Evolutionary conservation across 2,888 invertebrate genomes (phyloP).

Genomic region (Pimpla rufipes): DNA sequence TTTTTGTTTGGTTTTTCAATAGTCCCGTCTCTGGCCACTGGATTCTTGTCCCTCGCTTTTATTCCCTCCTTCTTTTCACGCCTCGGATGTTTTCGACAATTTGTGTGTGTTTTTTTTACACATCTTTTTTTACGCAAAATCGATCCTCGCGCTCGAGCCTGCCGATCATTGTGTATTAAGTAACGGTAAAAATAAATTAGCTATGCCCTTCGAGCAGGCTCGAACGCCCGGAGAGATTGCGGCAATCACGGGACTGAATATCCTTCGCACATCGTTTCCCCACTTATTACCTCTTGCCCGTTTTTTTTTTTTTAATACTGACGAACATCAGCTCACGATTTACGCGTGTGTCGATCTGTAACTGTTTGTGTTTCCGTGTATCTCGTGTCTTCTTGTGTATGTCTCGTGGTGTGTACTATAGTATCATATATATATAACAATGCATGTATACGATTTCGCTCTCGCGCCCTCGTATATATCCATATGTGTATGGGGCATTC

Average conservation of each 20-base stretch:
- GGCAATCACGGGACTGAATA: constrained; percentile 27
- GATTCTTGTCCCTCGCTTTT: constrained; percentile 26
- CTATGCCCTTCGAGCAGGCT: constrained; percentile 71
- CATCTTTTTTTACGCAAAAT: background rate
- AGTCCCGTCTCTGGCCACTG: constrained; percentile 51
- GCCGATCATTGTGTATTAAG: constrained; percentile 71
- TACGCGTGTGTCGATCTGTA: constrained; percentile 9
- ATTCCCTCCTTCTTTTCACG: constrained; percentile 38
- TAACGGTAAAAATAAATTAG: constrained; percentile 83
- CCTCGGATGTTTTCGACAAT: constrained; percentile 12
- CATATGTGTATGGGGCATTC: constrained; percentile 43
- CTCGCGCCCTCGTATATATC: constrained; percentile 47
- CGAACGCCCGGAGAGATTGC: constrained; percentile 40
- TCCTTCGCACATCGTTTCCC: constrained; percentile 23
- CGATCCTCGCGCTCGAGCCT: constrained; percentile 64
- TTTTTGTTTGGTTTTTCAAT: no score
- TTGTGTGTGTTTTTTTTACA: constrained; percentile 8
- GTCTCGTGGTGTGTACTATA: constrained; percentile 19
- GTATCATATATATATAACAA: constrained; percentile 48
- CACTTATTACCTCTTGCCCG: constrained; percentile 8
- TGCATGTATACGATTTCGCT: constrained; percentile 40
- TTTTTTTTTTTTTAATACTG: constrained; percentile 17
- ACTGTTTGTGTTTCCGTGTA: constrained; percentile 13
- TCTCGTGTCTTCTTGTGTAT: background rate
- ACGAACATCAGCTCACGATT: constrained; percentile 17